A percentile compares a stretch with the other conserved stretches of the same genome.
phyloP scores from a whole-genome alignment of 2,888 invertebrate genomes.

The Leptinotarsa haldemani region DNA sequence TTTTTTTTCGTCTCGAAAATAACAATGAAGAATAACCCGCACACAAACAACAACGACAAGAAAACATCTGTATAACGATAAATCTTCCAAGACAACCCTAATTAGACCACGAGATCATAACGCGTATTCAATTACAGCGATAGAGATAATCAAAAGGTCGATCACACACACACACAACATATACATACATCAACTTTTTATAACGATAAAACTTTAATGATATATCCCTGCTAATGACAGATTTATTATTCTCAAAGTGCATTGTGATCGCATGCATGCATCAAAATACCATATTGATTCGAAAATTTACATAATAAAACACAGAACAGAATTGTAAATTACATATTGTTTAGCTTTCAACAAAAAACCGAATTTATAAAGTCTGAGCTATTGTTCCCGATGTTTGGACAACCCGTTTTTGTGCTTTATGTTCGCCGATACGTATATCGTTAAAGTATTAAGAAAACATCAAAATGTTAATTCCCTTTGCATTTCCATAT shows the following conservation, averaged over 20 bases:
- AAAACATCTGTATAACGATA: slow-evolving; percentile 13
- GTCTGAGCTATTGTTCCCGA: slow-evolving; percentile 27
- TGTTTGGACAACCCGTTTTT: slow-evolving; percentile 22
- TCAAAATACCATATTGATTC: slow-evolving; percentile 28
- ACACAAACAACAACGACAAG: slow-evolving; percentile 15
- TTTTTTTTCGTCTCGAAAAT: background rate
- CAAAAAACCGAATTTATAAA: slow-evolving; percentile 47
- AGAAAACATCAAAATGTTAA: slow-evolving; percentile 27
- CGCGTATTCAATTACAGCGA: slow-evolving; percentile 13
- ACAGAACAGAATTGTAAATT: slow-evolving; percentile 60
- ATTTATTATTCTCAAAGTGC: slow-evolving; percentile 27
- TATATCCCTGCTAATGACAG: slow-evolving; percentile 28
- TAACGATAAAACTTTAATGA: slow-evolving; percentile 22
- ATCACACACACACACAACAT: slow-evolving; percentile 15
- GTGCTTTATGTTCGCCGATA: slow-evolving; percentile 23
- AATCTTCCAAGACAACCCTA: slow-evolving; percentile 5
- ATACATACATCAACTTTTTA: slow-evolving; percentile 18
- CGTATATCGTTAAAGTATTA: slow-evolving; percentile 13
- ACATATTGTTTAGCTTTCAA: slow-evolving; percentile 55
- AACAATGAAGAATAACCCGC: background rate
- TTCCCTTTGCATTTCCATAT: slow-evolving; percentile 5
- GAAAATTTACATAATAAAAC: slow-evolving; percentile 59
- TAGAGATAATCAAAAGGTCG: slow-evolving; percentile 16
- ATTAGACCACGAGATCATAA: slow-evolving; percentile 14
- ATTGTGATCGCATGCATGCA: slow-evolving; percentile 26